phyloP scores from a whole-genome alignment of 2,113 vertebrate genomes.

The Cyphomyrus plagiostoma region DNA sequence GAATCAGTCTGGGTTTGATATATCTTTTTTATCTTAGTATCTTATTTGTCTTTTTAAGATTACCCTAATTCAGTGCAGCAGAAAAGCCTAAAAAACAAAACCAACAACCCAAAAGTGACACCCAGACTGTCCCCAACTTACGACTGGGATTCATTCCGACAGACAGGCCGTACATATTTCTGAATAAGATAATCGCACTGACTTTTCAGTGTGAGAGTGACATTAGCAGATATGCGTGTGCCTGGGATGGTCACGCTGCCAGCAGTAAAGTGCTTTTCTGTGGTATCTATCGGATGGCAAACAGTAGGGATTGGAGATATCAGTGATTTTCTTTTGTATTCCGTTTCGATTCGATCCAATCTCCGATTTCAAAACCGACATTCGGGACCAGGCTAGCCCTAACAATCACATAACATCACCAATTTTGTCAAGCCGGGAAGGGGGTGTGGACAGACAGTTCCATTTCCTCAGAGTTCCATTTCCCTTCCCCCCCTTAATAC shows the following conservation, averaged over 20 bases:
- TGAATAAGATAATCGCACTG: neutral
- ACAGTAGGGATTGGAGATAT: neutral
- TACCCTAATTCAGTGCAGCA: constrained; percentile 2
- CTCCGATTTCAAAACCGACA: neutral
- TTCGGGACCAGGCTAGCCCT: neutral
- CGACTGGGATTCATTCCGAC: neutral
- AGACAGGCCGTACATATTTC: neutral
- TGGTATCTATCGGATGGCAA: neutral
- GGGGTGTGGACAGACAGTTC: neutral
- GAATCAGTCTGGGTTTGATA: neutral
- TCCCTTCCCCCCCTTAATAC: neutral
- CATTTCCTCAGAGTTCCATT: neutral
- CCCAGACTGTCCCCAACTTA: neutral
- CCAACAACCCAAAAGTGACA: neutral
- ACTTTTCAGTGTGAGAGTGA: neutral
- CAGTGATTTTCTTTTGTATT: neutral
- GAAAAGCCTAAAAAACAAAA: constrained; percentile 13
- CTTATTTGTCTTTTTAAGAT: neutral
- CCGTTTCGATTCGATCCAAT: neutral
- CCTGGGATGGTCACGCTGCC: neutral
- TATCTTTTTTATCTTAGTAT: neutral
- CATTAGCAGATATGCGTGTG: neutral
- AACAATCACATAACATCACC: neutral
- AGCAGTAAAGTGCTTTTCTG: neutral
- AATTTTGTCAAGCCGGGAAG: neutral